Evolutionary conservation across 2,888 invertebrate genomes (phyloP), one percentile per base, ranked within the genome.

Genomic region (Andrena flavipes): DNA sequence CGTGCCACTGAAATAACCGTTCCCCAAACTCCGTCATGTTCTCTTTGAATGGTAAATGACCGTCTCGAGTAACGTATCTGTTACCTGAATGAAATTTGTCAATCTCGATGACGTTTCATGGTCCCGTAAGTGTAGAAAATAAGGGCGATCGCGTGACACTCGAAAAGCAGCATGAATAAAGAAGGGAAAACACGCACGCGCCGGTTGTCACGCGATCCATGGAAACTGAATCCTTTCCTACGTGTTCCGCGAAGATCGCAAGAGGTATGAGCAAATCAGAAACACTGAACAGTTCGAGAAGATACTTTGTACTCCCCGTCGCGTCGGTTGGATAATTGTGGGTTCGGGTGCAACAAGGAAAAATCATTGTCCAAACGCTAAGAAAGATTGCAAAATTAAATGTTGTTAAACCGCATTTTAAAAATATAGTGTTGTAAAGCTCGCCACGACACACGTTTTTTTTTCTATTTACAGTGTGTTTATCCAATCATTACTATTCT

Each of bases 161-260:
- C 2, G 1, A 49, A 56, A 48, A 65, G 33, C 10, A 3, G 65
- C 42, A 20, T 13, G 59, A 76, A 76, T 10, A 13, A 59, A 60
- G 33, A 23, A 29, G 8, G 33, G 8, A 62, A 7, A 20, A 6
- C 68, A 51, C 64, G 54, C 72, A 51, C 73, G 75, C 16, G 64
- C 51, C 60, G 30, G 1, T 65, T 77, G 73, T 73, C 77, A 74
- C 67, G 74, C 67, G 59, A 65, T n/a, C 23, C 30, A 30, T 35
- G 59, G 13, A 26, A 73, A 48, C 63, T 26, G n/a, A 62, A 29
- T 26, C 20, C 59, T 10, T 20, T 10, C n/a, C 2, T 5, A 8
- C 20, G 2, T 20, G 48, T 20, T 33, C 1, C n/a, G 3, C 35
- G 13, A 5, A 33, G 13, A 6, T 30, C 20, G 16, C 13, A n/a